Conservation (phyloP, 2,113 vertebrate species). For the Centropristis striata region DNA sequence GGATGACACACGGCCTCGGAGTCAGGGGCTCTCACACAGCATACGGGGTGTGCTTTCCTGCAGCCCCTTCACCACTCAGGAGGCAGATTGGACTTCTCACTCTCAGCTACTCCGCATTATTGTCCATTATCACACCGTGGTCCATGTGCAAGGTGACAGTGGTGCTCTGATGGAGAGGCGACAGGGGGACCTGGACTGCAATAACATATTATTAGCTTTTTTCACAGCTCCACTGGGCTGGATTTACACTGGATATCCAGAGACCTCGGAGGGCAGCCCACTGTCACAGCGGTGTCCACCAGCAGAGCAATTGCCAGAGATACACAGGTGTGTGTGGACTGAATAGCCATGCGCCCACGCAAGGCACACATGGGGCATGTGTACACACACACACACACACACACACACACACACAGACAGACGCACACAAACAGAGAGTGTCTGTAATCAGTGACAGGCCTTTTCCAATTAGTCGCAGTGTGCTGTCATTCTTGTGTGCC, state of each 20-base stretch:
- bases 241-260: constrained; percentile 88
- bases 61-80: constrained; percentile 79
- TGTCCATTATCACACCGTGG: constrained; percentile 85
- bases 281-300: constrained; percentile 77
- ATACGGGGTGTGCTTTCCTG: constrained; percentile 65
- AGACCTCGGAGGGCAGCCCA: constrained; percentile 83
- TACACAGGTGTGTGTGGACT: constrained; percentile 57
- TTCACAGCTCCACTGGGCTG: constrained; percentile 83
- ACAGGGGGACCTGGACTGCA: constrained; percentile 84
- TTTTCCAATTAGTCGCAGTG: constrained; percentile 68
- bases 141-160: constrained; percentile 83
- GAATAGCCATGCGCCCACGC: constrained; percentile 52
- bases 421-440: constrained; percentile 14
- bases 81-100: constrained; percentile 84
- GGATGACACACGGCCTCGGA: constrained; percentile 53
- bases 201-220: constrained; percentile 90
- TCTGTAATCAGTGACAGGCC: constrained; percentile 69
- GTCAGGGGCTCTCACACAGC: constrained; percentile 58
- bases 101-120: constrained; percentile 84
- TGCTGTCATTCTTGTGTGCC: constrained; percentile 56
- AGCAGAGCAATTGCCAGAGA: constrained; percentile 69
- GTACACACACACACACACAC: constrained; percentile 1
- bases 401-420: not conserved
- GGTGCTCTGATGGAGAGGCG: constrained; percentile 84
- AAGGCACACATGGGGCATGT: constrained; percentile 7